Base-by-base conservation (phyloP, 2,888 invertebrate genomes). In the Silvanus unidentatus region DNA sequence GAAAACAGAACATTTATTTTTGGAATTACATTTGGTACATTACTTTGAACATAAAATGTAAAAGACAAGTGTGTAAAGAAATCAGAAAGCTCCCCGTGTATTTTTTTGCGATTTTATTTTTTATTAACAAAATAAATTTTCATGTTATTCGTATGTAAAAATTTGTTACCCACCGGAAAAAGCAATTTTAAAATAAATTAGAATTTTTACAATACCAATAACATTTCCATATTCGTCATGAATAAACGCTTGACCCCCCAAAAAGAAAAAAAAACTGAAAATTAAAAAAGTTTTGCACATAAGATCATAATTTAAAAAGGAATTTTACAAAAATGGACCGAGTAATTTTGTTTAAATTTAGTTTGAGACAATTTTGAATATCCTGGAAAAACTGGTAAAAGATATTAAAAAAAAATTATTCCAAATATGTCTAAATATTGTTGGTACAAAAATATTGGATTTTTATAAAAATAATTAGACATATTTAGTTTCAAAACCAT, bases 61-160 rank as follows among this genome's bases (percentile, higher is more conserved):
- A 37, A 37, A 11, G n/a, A n/a, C n/a, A n/a, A n/a, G n/a, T n/a
- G n/a, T n/a, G n/a, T n/a, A n/a, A n/a, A 6, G 14, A 37, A 37
- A 37, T 9, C 34, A 40, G 48, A 56, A 47, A 43, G 40, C 58
- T 47, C 60, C 56, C 52, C 59, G 55, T 60, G 58, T 62, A 60
- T 53, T 43, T 40, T 49, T 47, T 32, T 14, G 8, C 16, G n/a
- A n/a, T n/a, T n/a, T n/a, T n/a, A 49, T 60, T 64, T 63, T 61
- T 58, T 61, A 58, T 49, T 62, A 64, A 64, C 63, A 65, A 65
- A 63, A 65, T 65, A 63, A 49, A 48, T 52, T 47, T n/a, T 50
- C 2, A 37, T 62, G 57, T 59, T 52, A 51, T 38, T 49, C 49
- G 52, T 55, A 54, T 58, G 56, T 52, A 50, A 63, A 63, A 64